A percentile compares a stretch with the other conserved stretches of the same genome.
Conservation (phyloP, 2,797 vertebrate species). For the Gymnoscopelus microlampas region DNA sequence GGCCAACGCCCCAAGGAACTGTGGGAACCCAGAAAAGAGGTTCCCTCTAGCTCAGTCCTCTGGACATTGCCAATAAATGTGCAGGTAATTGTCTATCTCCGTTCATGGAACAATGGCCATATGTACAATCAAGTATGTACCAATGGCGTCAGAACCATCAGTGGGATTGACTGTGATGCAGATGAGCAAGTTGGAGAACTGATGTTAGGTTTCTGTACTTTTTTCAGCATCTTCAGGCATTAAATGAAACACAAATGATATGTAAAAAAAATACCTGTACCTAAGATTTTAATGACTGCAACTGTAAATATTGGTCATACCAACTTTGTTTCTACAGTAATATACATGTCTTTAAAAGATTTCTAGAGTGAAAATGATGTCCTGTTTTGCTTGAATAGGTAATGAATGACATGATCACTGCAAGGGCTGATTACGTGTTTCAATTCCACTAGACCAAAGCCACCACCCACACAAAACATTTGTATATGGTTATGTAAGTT, state of each 20-base stretch:
- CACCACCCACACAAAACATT: background rate
- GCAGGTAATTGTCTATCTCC: background rate
- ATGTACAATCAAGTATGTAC: background rate
- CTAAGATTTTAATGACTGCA: background rate
- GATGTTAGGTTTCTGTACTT: background rate
- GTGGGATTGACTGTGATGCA: conserved; percentile 22
- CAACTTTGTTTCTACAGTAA: background rate
- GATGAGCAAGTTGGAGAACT: background rate
- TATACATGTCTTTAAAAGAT: conserved; percentile 15
- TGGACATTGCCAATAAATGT: conserved; percentile 30
- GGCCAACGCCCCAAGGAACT: conserved; percentile 28
- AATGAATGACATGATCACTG: too few species aligned
- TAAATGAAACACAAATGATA: background rate
- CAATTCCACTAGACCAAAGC: background rate
- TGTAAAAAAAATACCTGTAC: too few species aligned
- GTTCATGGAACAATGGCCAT: background rate
- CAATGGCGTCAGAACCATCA: conserved; percentile 7
- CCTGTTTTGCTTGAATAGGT: too few species aligned
- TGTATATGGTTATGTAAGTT: background rate
- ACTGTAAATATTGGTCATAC: conserved; percentile 10
- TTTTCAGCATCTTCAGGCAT: conserved; percentile 22
- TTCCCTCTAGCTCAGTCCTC: conserved; percentile 7
- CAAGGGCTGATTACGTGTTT: too few species aligned
- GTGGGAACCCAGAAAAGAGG: conserved; percentile 48
- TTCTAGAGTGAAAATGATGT: too few species aligned